A percentile compares a stretch with the other conserved stretches of the same genome.
Conservation (phyloP, 2,888 invertebrate species). For the Chrysina gloriosa region DNA sequence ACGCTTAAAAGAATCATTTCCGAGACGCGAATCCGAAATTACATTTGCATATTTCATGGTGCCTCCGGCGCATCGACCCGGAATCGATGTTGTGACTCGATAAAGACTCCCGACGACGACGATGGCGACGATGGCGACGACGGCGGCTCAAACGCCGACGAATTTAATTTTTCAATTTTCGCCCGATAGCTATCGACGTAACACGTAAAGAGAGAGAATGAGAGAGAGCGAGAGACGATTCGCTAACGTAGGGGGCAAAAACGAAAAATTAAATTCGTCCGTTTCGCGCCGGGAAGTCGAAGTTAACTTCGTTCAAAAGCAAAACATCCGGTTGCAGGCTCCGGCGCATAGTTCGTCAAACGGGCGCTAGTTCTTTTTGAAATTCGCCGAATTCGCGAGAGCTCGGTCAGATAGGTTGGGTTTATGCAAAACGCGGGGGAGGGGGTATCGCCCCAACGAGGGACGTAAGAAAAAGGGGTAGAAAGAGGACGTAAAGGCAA, state of each 20-base stretch:
- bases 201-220: neutral
- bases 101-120: conserved; percentile 10
- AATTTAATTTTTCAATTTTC: conserved; percentile 33
- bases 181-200: neutral
- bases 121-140: no score
- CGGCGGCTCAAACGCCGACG: neutral
- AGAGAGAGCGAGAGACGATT: neutral
- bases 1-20: neutral
- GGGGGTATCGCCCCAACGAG: no score
- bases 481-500: no score
- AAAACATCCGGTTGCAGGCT: neutral
- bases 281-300: neutral
- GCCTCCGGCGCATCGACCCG: neutral
- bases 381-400: neutral
- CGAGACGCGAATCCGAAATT: conserved; percentile 4
- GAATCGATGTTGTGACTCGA: neutral
- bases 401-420: no score
- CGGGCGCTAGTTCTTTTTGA: neutral
- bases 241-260: neutral
- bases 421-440: no score
- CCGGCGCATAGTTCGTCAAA: neutral
- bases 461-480: no score
- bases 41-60: conserved; percentile 18
- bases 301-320: conserved; percentile 6
- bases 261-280: conserved; percentile 10